Conservation (phyloP, 2,888 invertebrate species). For the Cordilura impudica region DNA sequence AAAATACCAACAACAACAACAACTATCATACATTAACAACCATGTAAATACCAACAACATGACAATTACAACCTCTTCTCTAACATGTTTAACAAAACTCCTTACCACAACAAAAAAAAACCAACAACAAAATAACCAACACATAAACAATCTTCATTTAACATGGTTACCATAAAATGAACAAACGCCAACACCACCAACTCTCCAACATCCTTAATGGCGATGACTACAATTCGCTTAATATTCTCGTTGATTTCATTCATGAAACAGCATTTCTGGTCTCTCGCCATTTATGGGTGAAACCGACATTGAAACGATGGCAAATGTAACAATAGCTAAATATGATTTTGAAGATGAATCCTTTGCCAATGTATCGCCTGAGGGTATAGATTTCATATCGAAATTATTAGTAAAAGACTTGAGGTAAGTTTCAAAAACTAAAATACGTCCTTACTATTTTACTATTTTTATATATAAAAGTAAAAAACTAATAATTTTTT, state of each 20-base stretch:
- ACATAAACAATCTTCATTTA: constrained; percentile 15
- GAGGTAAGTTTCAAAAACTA: constrained; percentile 82
- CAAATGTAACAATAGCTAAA: constrained; percentile 97
- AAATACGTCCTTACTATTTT: background rate
- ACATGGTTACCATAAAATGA: constrained; percentile 10
- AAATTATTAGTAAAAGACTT: constrained; percentile 94
- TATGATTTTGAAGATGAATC: constrained; percentile 99
- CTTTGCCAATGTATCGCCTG: constrained; percentile 94
- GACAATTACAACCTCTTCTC: constrained; percentile 37
- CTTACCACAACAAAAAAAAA: constrained; percentile 44
- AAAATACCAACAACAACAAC: constrained; percentile 38
- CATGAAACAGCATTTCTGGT: constrained; percentile 87
- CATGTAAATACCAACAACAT: constrained; percentile 39
- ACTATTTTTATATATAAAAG: background rate
- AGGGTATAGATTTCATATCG: constrained; percentile 96
- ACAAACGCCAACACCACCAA: background rate
- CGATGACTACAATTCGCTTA: background rate
- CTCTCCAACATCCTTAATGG: background rate
- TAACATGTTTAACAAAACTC: constrained; percentile 6
- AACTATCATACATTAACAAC: constrained; percentile 25
- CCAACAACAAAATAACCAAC: background rate
- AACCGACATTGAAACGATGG: constrained; percentile 97
- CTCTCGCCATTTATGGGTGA: constrained; percentile 99
- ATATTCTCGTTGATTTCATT: background rate
- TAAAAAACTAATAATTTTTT: constrained; percentile 6